Base-by-base conservation (phyloP, 2,888 invertebrate species). In the Drosophila niveifrons region DNA sequence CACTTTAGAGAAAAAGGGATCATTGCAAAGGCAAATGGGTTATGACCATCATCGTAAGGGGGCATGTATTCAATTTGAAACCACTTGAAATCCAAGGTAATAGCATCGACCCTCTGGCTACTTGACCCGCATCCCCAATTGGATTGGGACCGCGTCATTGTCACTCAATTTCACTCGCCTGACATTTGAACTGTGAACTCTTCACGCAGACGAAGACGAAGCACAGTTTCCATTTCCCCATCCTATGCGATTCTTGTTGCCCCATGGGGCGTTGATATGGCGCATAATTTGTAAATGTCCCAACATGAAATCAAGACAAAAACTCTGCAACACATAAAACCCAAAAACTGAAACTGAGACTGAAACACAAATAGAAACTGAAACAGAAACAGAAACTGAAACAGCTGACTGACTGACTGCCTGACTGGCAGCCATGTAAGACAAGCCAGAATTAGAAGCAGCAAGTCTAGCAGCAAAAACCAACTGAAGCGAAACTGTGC, bases 231-330 rank as follows among this genome's bases (percentile, higher is more conserved):
- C 39, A 66, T 52, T 7, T 13, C 6, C 9, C 44, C 68, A 70
- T 48, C 36, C 36, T 6, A 4, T 11, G n/a, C n/a, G 11, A 11
- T n/a, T 23, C 23, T 23, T 23, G 23, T 23, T n/a, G 36, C n/a
- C n/a, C 36, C 36, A 23, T 36, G 36, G n/a, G 62, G 56, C 67
- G 31, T 61, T 66, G 69, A 57, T 46, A 46, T 61, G 55, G 47
- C 65, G 72, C 69, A 78, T 80, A 77, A 88, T 82, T 88, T 83
- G 88, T 85, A 88, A 83, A 88, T 80, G 82, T 88, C 86, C 56
- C 65, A 70, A 80, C 86, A 88, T 61, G 63, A 77, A 82, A 66
- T 85, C 68, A 85, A 66, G 80, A 82, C 88, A 66, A 68, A 73
- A 73, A 72, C 65, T 51, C 59, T 61, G 39, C 65, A 66, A 46